Evolutionary conservation across 2,797 vertebrate genomes (phyloP).

Genomic region (Microctenopoma steveboyesi): DNA sequence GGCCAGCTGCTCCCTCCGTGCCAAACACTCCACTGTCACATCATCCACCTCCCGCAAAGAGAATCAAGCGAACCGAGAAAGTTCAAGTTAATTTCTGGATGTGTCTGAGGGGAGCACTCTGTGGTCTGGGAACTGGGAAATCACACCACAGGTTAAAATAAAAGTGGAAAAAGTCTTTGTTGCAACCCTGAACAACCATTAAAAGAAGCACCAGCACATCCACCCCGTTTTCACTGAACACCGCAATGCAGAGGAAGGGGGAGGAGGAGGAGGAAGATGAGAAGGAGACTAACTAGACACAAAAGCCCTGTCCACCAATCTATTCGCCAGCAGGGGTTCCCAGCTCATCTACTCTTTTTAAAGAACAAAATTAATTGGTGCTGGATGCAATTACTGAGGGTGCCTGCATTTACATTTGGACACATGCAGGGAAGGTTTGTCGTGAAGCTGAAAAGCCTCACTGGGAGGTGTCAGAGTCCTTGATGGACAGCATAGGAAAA

Average conservation of each 20-base stretch:
- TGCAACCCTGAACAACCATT: constrained; percentile 41
- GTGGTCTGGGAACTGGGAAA: constrained; percentile 33
- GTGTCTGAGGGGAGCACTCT: constrained; percentile 22
- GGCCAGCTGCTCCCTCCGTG: constrained; percentile 83
- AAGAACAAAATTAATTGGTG: constrained; percentile 73
- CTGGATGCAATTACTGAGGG: constrained; percentile 69
- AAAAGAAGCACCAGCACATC: constrained; percentile 46
- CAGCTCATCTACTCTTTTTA: constrained; percentile 66
- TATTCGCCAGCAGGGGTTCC: constrained; percentile 62
- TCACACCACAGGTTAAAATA: constrained; percentile 40
- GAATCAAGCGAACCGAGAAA: constrained; percentile 52
- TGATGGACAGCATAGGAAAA: constrained; percentile 40
- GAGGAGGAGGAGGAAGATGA: constrained; percentile 52
- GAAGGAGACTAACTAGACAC: constrained; percentile 64
- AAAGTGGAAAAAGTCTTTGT: constrained; percentile 21
- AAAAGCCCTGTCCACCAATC: constrained; percentile 64
- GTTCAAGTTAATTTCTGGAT: constrained; percentile 43
- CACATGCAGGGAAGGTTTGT: constrained; percentile 50
- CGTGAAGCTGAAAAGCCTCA: constrained; percentile 32
- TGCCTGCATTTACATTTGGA: constrained; percentile 64
- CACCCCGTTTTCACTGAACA: constrained; percentile 61
- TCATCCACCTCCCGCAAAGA: constrained; percentile 79
- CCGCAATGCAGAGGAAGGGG: constrained; percentile 74
- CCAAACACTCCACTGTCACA: constrained; percentile 81
- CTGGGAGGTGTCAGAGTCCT: constrained; percentile 23